Evolutionary conservation across 2,113 vertebrate genomes (phyloP).

Genomic region (Ammospiza nelsoni): DNA sequence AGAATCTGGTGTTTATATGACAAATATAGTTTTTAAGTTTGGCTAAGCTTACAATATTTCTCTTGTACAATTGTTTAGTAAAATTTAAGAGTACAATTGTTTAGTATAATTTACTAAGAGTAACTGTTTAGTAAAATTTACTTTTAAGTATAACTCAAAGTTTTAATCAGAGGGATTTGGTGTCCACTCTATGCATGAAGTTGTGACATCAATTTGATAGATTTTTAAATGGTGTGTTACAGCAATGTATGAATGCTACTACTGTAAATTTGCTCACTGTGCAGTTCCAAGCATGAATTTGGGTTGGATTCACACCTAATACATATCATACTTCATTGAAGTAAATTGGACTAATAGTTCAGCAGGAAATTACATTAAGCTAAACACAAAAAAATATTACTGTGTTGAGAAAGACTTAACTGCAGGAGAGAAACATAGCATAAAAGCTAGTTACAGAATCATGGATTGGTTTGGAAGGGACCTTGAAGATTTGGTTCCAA

Average conservation of each 20-base stretch:
- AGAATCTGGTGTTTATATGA: conserved; percentile 42
- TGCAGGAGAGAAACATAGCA: neutral
- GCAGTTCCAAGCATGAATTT: neutral
- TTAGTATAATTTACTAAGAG: neutral
- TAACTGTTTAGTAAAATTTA: neutral
- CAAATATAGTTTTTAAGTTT: neutral
- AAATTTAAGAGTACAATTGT: neutral
- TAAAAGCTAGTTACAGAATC: neutral
- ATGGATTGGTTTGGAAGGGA: neutral
- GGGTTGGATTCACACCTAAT: neutral
- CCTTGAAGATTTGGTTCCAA: neutral
- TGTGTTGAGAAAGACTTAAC: neutral
- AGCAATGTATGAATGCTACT: neutral
- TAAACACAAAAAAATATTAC: neutral
- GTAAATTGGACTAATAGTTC: neutral
- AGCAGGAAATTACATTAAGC: neutral
- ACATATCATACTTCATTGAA: neutral
- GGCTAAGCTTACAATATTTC: neutral
- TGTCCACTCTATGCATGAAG: accelerated
- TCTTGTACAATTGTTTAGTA: neutral
- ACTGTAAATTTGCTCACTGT: neutral
- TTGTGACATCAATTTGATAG: neutral
- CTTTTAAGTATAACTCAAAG: neutral
- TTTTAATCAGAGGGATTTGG: neutral
- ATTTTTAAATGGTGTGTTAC: neutral